A percentile compares a stretch with the other conserved stretches of the same genome.
Evolutionary conservation across 2,113 vertebrate species (phyloP).

Genomic region (Collichthys lucidus): DNA sequence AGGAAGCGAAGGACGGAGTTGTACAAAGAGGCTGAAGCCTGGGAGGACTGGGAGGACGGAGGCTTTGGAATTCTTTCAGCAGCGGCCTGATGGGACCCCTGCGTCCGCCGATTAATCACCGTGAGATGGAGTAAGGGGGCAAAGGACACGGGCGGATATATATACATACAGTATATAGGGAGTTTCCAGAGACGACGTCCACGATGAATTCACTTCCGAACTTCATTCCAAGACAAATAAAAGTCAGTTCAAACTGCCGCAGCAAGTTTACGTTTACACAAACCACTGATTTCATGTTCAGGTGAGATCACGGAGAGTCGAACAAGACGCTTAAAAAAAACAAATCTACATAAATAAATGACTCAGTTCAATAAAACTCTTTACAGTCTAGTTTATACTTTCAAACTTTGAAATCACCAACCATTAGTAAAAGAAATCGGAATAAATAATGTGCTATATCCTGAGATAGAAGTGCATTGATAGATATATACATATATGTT

Average conservation of each 20-base stretch:
- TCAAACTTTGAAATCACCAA: too few species aligned
- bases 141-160: conserved; percentile 36
- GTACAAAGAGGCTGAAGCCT: conserved; percentile 38
- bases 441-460: not conserved
- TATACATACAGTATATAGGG: conserved; percentile 29
- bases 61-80: conserved; percentile 66
- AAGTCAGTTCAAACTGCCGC: conserved; percentile 15
- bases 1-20: conserved; percentile 70
- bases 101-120: conserved; percentile 66
- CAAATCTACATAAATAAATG: not conserved
- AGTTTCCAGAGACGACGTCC: conserved; percentile 54
- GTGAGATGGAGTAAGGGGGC: conserved; percentile 39
- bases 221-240: conserved; percentile 57
- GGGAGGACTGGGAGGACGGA: conserved; percentile 45
- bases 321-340: not conserved
- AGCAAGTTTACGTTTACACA: not conserved
- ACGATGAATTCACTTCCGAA: conserved; percentile 49
- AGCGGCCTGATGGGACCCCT: conserved; percentile 64
- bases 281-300: not conserved
- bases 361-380: not conserved
- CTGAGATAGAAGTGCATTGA: not conserved
- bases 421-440: too few species aligned
- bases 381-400: not conserved
- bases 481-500: too few species aligned
- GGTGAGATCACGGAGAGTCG: not conserved